Conservation (phyloP, 2,113 vertebrate species). For the Sylvietta virens region DNA sequence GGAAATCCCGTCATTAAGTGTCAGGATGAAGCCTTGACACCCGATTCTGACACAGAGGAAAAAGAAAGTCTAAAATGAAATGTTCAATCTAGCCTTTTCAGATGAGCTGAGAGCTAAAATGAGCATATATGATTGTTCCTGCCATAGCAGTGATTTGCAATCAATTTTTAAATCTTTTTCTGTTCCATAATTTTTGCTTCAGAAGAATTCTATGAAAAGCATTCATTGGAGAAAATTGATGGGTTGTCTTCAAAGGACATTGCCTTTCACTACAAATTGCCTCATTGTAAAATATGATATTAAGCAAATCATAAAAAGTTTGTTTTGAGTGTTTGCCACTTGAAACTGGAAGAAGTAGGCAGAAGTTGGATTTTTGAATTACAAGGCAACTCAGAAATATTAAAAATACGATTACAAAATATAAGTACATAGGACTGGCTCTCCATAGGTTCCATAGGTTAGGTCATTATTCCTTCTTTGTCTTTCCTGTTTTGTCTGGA, state of each 20-base stretch:
- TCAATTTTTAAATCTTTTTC: constrained; percentile 19
- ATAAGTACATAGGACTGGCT: neutral
- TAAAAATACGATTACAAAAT: neutral
- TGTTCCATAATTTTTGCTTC: constrained; percentile 1
- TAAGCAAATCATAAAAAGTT: constrained; percentile 14
- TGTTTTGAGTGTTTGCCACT: neutral
- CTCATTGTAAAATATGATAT: neutral
- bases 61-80: neutral
- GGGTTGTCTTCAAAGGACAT: constrained; percentile 17
- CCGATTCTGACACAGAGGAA: neutral
- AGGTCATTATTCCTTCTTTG: neutral
- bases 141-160: neutral
- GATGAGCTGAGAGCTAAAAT: neutral
- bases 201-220: constrained; percentile 31
- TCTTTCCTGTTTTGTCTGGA: neutral
- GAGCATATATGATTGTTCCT: neutral
- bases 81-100: neutral
- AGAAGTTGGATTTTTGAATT: neutral
- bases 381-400: neutral
- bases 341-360: neutral
- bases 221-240: constrained; percentile 11
- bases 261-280: neutral
- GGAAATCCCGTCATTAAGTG: neutral
- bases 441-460: neutral
- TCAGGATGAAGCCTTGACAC: neutral